These are phyloP conservation scores for Merluccius polli DNA, from an alignment of 2,797 vertebrate species.

Conservation along the genomic window DNA sequence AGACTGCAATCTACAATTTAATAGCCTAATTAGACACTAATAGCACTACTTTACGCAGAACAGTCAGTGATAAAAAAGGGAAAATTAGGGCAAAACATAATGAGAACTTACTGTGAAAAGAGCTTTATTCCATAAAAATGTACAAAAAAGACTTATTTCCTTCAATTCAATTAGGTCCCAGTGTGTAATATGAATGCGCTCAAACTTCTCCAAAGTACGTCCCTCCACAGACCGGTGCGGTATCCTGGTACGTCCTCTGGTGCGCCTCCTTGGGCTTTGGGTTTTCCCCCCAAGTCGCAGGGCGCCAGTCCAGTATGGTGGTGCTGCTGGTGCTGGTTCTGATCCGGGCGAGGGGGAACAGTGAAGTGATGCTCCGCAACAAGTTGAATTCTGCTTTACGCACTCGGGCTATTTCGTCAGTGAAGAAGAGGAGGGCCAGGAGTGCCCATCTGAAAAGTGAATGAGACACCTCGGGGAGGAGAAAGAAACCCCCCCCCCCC, in stretches of 20 bases:
- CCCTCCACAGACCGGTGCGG: constrained; percentile 39
- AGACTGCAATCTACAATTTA: not conserved
- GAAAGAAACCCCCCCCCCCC: too few species aligned
- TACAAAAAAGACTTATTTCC: constrained; percentile 29
- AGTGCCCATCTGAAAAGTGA: constrained; percentile 72
- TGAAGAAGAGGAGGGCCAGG: constrained; percentile 84
- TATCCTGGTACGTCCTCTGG: constrained; percentile 31
- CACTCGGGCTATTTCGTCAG: constrained; percentile 89
- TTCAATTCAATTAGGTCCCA: constrained; percentile 53
- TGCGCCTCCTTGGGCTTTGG: constrained; percentile 20
- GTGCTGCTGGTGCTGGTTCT: constrained; percentile 61
- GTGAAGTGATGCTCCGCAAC: constrained; percentile 73
- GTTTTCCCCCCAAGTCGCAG: constrained; percentile 38
- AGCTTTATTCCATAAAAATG: constrained; percentile 61
- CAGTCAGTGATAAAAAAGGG: not conserved
- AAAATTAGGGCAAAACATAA: not conserved
- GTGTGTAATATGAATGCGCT: constrained; percentile 65
- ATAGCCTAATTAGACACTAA: not conserved
- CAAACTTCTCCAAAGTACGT: constrained; percentile 50
- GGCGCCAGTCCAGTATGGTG: constrained; percentile 58
- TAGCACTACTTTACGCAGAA: not conserved
- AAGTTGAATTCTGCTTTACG: constrained; percentile 85
- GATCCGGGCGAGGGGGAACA: constrained; percentile 64
- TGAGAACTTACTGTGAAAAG: constrained; percentile 57
- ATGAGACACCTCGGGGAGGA: constrained; percentile 67